Evolutionary conservation across 2,888 invertebrate species (phyloP).

Genomic region (Drepanosiphum platanoidis): DNA sequence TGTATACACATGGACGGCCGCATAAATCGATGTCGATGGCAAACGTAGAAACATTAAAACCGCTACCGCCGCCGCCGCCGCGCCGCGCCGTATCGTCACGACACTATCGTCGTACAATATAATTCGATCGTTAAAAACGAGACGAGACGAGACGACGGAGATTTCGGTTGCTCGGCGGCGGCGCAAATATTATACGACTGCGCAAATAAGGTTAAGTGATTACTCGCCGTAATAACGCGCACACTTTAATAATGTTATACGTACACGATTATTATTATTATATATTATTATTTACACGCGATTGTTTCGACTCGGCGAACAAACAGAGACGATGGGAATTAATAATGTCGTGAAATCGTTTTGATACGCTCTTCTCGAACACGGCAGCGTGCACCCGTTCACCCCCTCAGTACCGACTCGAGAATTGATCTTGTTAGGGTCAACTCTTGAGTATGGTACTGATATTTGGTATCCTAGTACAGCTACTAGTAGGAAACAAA

Average conservation of each 20-base stretch:
- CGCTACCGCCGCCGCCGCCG: not conserved
- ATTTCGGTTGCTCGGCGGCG: not conserved
- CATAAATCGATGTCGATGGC: not conserved
- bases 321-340: not conserved
- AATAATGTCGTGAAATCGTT: not conserved
- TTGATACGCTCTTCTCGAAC: not conserved
- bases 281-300: too few species aligned
- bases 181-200: slow-evolving; percentile 16
- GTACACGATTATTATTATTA: too few species aligned
- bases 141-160: too few species aligned
- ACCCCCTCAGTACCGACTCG: too few species aligned
- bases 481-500: too few species aligned
- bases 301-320: slow-evolving; percentile 9
- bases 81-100: not conserved
- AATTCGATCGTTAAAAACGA: not conserved
- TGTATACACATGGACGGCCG: too few species aligned
- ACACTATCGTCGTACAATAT: not conserved
- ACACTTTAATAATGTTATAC: not conserved
- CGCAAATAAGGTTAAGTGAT: slow-evolving; percentile 27
- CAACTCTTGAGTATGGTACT: too few species aligned
- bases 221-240: not conserved
- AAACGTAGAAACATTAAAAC: not conserved
- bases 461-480: too few species aligned
- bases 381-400: too few species aligned
- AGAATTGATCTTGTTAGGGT: too few species aligned